Conservation (phyloP, 2,113 vertebrate species). For the Furnarius figulus region DNA sequence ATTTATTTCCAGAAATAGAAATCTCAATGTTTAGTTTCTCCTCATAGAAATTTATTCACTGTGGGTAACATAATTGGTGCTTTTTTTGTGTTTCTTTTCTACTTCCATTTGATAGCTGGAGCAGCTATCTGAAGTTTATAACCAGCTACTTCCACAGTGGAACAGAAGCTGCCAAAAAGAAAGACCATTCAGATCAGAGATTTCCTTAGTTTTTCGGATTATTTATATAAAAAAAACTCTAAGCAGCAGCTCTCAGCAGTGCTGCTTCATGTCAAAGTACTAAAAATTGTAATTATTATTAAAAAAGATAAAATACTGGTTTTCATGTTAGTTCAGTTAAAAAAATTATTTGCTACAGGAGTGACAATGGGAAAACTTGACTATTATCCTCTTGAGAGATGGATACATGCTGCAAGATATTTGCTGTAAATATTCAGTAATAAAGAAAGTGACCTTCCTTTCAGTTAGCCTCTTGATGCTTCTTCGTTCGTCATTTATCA, state of each 20-base stretch:
- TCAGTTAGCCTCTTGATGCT: background rate
- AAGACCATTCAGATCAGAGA: background rate
- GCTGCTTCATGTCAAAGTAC: background rate
- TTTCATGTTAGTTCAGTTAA: background rate
- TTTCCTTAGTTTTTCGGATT: background rate
- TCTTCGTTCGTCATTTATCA: background rate
- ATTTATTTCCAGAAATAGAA: background rate
- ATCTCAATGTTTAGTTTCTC: background rate
- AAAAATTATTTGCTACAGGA: background rate
- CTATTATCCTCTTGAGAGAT: background rate
- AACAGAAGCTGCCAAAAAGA: background rate
- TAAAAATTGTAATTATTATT: background rate
- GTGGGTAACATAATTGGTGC: background rate
- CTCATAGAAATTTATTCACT: background rate
- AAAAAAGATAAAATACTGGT: background rate
- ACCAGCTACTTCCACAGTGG: background rate
- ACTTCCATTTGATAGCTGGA: background rate
- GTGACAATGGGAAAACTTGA: background rate
- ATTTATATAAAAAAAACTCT: background rate
- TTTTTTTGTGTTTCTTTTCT: background rate
- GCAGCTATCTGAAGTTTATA: background rate
- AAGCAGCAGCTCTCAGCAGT: background rate
- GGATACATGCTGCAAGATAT: accelerated
- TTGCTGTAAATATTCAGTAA: background rate
- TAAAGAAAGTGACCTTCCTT: background rate